Evolutionary conservation across 2,888 invertebrate species (phyloP).

Genomic region (Leucophenga montana): DNA sequence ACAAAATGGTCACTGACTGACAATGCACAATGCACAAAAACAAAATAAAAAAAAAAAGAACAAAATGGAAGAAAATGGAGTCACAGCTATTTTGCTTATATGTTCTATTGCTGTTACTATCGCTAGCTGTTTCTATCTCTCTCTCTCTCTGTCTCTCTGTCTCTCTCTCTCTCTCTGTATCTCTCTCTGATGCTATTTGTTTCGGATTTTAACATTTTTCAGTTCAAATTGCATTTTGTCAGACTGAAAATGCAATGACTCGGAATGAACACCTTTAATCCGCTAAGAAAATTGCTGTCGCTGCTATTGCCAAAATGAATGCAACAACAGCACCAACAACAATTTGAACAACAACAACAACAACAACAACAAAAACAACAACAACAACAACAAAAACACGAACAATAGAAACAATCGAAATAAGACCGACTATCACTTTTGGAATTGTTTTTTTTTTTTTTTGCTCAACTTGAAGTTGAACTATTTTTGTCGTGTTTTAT

Average conservation of each 20-base stretch:
- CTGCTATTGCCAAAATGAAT: slow-evolving; percentile 46
- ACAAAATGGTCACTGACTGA: no score
- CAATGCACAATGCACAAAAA: not conserved
- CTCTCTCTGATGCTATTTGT: no score
- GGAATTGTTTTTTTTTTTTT: not conserved
- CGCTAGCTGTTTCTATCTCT: not conserved
- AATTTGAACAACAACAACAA: slow-evolving; percentile 41
- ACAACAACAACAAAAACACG: slow-evolving; percentile 9
- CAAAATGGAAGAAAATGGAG: not conserved
- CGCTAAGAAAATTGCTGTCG: slow-evolving; percentile 56
- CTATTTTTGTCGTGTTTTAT: slow-evolving; percentile 2
- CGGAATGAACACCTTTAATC: slow-evolving; percentile 64
- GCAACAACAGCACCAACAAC: slow-evolving; percentile 6
- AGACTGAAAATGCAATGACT: slow-evolving; percentile 47
- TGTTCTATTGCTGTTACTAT: no score
- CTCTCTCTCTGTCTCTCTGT: not conserved
- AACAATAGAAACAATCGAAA: slow-evolving; percentile 40
- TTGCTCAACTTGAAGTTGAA: not conserved
- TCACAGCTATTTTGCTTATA: no score
- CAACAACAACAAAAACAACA: slow-evolving; percentile 14
- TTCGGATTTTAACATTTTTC: not conserved
- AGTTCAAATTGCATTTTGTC: slow-evolving; percentile 3
- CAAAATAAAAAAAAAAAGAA: not conserved
- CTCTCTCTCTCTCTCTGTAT: not conserved
- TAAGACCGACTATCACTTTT: not conserved